Evolutionary conservation across 2,888 invertebrate species (phyloP), one percentile per base, ranked within the genome.

Genomic region (Heliconius erato): DNA sequence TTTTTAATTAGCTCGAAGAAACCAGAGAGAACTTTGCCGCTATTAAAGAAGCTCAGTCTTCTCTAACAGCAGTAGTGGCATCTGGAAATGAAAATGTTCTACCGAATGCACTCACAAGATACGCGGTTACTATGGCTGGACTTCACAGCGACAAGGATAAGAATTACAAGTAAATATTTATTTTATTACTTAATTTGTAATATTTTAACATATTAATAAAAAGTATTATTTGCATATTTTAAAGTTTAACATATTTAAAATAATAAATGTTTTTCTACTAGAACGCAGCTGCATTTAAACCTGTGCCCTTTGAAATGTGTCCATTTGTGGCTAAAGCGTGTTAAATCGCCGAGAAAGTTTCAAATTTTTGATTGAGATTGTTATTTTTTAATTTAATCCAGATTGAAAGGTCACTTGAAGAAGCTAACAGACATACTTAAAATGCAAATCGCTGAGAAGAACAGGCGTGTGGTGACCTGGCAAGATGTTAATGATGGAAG

Each of bases 391-490:
- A 74, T 32, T 67, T 79, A 74, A 44, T 72, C 0, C 82, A 92
- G 92, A 59, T 83, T 91, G 4, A 88, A 91, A 63, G 88, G 90
- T 9, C 93, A 93, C 81, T 84, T 92, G 5, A 88, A 88, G 74
- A 92, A 88, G 74, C 81, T 93, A 67, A 84, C 91, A 0, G 85
- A 88, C 4, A 85, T 91, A n/a, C 84, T 92, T 71, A 89, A 90
- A 84, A 85, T 86, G 5, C 87, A 91, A 72, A 87, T 91, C 7
- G 87, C 89, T 83, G 84, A 87, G 4, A 86, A 85, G 14, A 89
- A 91, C 82, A 86, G 90, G 40, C 90, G 90, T 19, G 87, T 90
- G 9, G 91, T 90, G 65, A 90, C 90, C 1, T 94, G 93, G 93
- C 91, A 91, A 84, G 86, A 89, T 0, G 74, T 84, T 0, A 86